Base-by-base conservation (phyloP, 2,888 invertebrate genomes). In the Polylopha cassiicola region DNA sequence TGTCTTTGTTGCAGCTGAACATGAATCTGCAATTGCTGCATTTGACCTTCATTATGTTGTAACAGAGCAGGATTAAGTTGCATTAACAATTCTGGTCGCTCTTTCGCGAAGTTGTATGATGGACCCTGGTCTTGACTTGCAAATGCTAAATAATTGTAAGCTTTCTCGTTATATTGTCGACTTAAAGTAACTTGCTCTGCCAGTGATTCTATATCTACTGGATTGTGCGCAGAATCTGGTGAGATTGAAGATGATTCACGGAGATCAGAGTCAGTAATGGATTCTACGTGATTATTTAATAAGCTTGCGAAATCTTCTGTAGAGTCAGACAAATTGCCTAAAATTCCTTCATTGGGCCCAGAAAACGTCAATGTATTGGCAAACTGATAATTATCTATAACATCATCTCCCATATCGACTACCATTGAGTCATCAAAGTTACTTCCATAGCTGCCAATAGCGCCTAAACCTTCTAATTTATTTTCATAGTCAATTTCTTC, bases 361-460 rank as follows among this genome's bases (percentile, higher is more conserved):
- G 92, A 91, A 64, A 95, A 92, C 32, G 94, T 93, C 36, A 95
- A 71, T 0, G 94, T 93, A 2, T 93, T 93, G 4, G 92, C 91
- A 66, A 95, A 94, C 58, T 94, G 94, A 30, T 93, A 82, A 16
- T 93, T 93, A 73, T 95, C 94, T 21, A 94, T 93, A 1, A 91
- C 90, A 14, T 89, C 89, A 20, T 91, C 91, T 17, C 91, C 91
- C 86, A 94, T 90, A 62, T 94, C 94, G 7, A 93, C 93, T 87
- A 95, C 94, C 89, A 95, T 93, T 3, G 93, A 90, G 54, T 93
- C 93, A 52, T 92, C 92, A 57, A 93, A 93, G 53, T 87, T 87
- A 21, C 87, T 87, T 21, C 88, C 87, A 51, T 89, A 80, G 44
- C 89, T 80, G 43, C 90, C 90, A 44, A 87, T 81, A 27, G 79